Percentiles rank a stretch among this genome's conserved stretches.
phyloP scores from a whole-genome alignment of 2,888 invertebrate species.

The Chrysomela aeneicollis region DNA sequence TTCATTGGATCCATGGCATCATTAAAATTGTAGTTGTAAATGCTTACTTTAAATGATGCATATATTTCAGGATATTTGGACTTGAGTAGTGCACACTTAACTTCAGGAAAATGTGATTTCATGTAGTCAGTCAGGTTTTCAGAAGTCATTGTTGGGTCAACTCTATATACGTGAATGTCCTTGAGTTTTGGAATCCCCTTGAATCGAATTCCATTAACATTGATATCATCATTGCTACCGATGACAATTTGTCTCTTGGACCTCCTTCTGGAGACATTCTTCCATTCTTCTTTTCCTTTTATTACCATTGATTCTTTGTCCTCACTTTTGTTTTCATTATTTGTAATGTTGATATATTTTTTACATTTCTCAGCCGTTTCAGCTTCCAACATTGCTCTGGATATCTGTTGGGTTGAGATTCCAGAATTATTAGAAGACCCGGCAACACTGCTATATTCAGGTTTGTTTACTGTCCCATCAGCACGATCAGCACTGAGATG shows the following conservation, averaged over 20 bases:
- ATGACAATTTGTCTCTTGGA: constrained; percentile 19
- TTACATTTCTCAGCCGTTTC: neutral
- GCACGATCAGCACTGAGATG: too few relatives aligned
- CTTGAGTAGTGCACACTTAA: neutral
- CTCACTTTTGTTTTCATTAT: too few relatives aligned
- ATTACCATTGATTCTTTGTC: constrained; percentile 8
- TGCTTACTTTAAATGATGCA: constrained; percentile 15
- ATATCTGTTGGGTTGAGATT: constrained; percentile 10
- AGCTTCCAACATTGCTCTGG: constrained; percentile 12
- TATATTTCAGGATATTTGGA: constrained; percentile 18
- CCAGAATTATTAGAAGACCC: constrained; percentile 6
- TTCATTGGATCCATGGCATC: constrained; percentile 17
- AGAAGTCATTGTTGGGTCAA: constrained; percentile 14
- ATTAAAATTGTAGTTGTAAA: constrained; percentile 7
- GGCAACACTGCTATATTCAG: constrained; percentile 13
- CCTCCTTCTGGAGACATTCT: constrained; percentile 11
- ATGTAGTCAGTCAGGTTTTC: constrained; percentile 5
- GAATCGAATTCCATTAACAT: constrained; percentile 9
- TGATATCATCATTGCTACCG: constrained; percentile 15
- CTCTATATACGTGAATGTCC: constrained; percentile 13
- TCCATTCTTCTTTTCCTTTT: constrained; percentile 15
- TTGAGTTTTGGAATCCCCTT: constrained; percentile 15
- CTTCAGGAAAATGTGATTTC: constrained; percentile 13
- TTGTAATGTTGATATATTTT: neutral
- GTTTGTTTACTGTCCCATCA: constrained; percentile 11